Evolutionary conservation across 2,797 vertebrate species (phyloP).

Genomic region (Neosilurus mollespiculum): DNA sequence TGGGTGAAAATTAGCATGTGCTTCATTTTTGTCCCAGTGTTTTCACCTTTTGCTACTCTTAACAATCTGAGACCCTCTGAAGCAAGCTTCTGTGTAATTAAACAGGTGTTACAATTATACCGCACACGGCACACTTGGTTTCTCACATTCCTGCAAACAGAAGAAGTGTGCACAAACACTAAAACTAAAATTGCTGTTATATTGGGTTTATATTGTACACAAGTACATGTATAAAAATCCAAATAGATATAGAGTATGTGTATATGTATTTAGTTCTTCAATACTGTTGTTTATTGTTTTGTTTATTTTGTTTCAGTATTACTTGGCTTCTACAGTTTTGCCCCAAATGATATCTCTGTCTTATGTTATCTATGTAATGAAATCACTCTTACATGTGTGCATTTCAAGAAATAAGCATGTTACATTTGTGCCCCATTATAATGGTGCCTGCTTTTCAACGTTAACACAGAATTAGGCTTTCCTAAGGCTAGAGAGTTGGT

Average conservation of each 20-base stretch:
- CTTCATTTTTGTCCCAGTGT: background rate
- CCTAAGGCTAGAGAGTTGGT: background rate
- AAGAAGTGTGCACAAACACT: background rate
- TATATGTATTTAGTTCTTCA: no score
- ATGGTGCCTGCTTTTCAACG: background rate
- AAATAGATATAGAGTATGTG: no score
- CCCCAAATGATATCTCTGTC: no score
- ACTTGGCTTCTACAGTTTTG: no score
- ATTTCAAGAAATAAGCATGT: background rate
- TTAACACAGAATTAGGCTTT: background rate
- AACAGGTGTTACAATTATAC: background rate
- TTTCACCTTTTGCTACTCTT: background rate
- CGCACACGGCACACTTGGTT: background rate
- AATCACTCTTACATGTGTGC: background rate
- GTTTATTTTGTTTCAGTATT: no score
- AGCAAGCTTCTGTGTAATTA: background rate
- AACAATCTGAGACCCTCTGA: constrained; percentile 1
- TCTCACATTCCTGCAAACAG: background rate
- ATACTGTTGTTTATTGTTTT: no score
- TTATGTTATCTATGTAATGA: background rate
- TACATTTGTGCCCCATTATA: background rate
- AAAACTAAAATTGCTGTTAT: background rate
- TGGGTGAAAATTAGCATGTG: background rate
- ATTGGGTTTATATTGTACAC: background rate
- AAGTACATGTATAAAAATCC: background rate